These are phyloP conservation scores for Zaprionus capensis DNA, from an alignment of 1,140 invertebrate species.

Conservation along the genomic window DNA sequence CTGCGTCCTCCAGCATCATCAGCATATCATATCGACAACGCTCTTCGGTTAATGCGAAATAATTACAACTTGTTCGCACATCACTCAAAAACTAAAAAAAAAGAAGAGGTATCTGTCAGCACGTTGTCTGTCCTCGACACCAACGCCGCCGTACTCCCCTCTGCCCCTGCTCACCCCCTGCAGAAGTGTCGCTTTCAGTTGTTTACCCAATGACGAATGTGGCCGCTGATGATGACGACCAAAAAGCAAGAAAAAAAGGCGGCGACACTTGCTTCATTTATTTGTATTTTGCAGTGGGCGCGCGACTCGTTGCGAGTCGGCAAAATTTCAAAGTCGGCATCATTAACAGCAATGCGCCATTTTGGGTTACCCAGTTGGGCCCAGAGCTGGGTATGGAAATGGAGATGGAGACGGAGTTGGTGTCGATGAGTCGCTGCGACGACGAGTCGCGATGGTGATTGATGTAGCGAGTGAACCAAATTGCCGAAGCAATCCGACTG, in stretches of 20 bases:
- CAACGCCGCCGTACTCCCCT: background rate
- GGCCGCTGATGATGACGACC: slow-evolving; percentile 53
- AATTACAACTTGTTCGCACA: slow-evolving; percentile 81
- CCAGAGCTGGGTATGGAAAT: slow-evolving; percentile 51
- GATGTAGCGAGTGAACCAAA: slow-evolving; percentile 55
- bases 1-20: slow-evolving; percentile 25
- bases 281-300: slow-evolving; percentile 65
- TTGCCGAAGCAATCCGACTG: slow-evolving; percentile 36
- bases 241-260: slow-evolving; percentile 42
- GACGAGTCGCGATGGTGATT: slow-evolving; percentile 51
- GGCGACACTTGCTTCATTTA: slow-evolving; percentile 75
- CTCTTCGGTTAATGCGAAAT: slow-evolving; percentile 69
- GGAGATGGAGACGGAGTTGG: slow-evolving; percentile 25
- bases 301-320: slow-evolving; percentile 48
- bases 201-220: slow-evolving; percentile 78
- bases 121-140: slow-evolving; percentile 33
- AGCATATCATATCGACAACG: slow-evolving; percentile 44
- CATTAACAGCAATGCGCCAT: slow-evolving; percentile 78
- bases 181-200: slow-evolving; percentile 58
- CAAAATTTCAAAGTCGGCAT: slow-evolving; percentile 80
- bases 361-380: slow-evolving; percentile 44
- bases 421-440: slow-evolving; percentile 12
- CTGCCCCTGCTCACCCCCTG: background rate
- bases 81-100: slow-evolving; percentile 57
- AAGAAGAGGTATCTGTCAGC: slow-evolving; percentile 71